Base-by-base conservation (phyloP, 2,797 vertebrate species). In the Poecilia wingei region DNA sequence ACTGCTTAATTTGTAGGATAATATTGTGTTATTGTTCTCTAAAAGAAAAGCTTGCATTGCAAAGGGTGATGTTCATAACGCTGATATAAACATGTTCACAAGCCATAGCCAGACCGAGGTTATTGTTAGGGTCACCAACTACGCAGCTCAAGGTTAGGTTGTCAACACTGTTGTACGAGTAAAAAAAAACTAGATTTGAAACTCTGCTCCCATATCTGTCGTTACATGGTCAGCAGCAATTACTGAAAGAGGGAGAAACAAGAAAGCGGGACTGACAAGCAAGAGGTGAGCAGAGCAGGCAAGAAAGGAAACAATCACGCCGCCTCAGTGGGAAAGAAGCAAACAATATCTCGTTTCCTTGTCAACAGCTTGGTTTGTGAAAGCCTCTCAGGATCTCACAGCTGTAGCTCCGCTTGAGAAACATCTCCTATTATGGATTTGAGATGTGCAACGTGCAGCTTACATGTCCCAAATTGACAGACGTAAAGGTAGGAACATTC, bases 261-360 rank as follows among this genome's bases (percentile, higher is more conserved):
- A 70, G 53, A 64, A 77, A 70, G 53, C 36, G 10, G 49, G 31
- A 71, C 25, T 25, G 45, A 68, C 76, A 81, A 78, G 61, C 39
- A 45, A 74, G 72, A 84, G 74, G 79, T 22, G 70, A 85, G 84
- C 43, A 59, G 59, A 64, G n/a, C 2, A 7, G 33, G 45, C 71
- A 78, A 80, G 28, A 86, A 88, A 84, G 53, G 79, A 88, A 88
- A 87, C 79, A 86, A 89, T 89, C 85, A 89, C 47, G 55, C 28
- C 64, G 81, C 82, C 74, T 85, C 86, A 79, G 88, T 55, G 69
- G 77, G 84, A 82, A 79, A 79, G 80, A 83, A 84, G 72, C 78
- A 88, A 85, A 89, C 76, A 80, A 66, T 85, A 78, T 80, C 47
- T 68, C 74, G 64, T 61, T 79, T 76, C 74, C 78, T 80, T n/a